Evolutionary conservation across 2,888 invertebrate genomes (phyloP).

Genomic region (Heterodera filipjevi): DNA sequence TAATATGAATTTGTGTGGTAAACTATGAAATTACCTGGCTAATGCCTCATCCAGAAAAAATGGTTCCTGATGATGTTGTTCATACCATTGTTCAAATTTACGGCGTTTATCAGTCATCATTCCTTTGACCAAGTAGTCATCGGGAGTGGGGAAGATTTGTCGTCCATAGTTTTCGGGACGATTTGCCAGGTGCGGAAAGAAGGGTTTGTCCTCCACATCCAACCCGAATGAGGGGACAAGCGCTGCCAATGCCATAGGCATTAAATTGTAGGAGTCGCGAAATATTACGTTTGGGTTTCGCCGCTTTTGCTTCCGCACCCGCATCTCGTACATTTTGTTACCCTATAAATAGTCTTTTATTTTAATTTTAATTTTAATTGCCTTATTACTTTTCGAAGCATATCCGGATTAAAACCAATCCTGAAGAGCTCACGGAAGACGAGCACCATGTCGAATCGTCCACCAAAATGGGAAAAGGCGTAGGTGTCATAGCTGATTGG

Average conservation of each 20-base stretch:
- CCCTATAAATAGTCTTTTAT: not conserved
- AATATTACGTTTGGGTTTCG: not conserved
- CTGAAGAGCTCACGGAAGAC: slow-evolving; percentile 23
- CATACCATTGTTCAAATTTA: slow-evolving; percentile 15
- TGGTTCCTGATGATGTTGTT: not conserved
- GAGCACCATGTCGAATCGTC: slow-evolving; percentile 22
- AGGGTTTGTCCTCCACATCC: slow-evolving; percentile 8
- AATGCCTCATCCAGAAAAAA: slow-evolving; percentile 15
- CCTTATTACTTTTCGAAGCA: not conserved
- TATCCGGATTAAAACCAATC: not conserved
- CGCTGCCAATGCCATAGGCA: slow-evolving; percentile 8
- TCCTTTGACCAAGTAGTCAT: not conserved
- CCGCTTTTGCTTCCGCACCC: not conserved
- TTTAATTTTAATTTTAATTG: no score
- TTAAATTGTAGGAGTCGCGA: slow-evolving; percentile 9
- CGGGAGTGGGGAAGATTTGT: not conserved
- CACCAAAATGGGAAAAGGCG: slow-evolving; percentile 11
- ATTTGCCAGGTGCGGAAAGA: not conserved
- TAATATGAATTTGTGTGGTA: no score
- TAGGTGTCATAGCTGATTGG: slow-evolving; percentile 18
- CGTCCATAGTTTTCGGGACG: not conserved
- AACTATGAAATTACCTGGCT: no score
- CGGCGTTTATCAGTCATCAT: slow-evolving; percentile 17
- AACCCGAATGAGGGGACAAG: slow-evolving; percentile 3
- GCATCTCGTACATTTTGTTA: not conserved